phyloP scores from a whole-genome alignment of 2,797 vertebrate genomes.

The Epinephelus awoara region DNA sequence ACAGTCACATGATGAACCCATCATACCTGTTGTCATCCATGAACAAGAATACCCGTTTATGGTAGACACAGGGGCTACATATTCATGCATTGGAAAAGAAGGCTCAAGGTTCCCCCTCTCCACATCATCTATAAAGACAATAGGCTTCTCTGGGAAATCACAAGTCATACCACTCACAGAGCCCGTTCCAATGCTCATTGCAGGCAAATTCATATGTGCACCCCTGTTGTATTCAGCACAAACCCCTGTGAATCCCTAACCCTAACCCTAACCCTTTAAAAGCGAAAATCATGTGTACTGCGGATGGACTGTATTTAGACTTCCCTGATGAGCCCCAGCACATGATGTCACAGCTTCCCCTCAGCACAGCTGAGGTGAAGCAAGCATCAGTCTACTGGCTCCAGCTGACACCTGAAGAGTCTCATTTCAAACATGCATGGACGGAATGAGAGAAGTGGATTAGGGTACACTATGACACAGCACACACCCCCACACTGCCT shows the following conservation, averaged over 20 bases:
- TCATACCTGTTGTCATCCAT: neutral
- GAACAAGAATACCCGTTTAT: neutral
- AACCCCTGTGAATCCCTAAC: neutral
- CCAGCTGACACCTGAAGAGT: too few relatives aligned
- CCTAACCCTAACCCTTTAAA: too few relatives aligned
- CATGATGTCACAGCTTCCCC: too few relatives aligned
- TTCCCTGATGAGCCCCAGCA: too few relatives aligned
- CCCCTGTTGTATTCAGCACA: neutral
- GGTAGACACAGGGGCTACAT: neutral
- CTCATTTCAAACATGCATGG: too few relatives aligned
- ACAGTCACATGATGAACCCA: neutral
- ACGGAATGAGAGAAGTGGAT: too few relatives aligned
- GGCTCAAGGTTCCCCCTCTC: neutral
- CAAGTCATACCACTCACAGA: neutral
- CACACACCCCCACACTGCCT: too few relatives aligned
- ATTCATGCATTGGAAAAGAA: constrained; percentile 1
- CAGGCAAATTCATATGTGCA: neutral
- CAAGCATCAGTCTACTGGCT: too few relatives aligned
- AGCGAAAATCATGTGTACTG: too few relatives aligned
- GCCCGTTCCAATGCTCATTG: neutral
- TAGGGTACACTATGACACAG: too few relatives aligned
- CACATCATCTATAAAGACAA: neutral
- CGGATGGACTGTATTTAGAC: too few relatives aligned
- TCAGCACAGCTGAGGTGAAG: too few relatives aligned
- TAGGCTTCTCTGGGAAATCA: constrained; percentile 9